A percentile compares a stretch with the other conserved stretches of the same genome.
phyloP scores from a whole-genome alignment of 2,888 invertebrate species.

The Alloscopus bannaensis region DNA sequence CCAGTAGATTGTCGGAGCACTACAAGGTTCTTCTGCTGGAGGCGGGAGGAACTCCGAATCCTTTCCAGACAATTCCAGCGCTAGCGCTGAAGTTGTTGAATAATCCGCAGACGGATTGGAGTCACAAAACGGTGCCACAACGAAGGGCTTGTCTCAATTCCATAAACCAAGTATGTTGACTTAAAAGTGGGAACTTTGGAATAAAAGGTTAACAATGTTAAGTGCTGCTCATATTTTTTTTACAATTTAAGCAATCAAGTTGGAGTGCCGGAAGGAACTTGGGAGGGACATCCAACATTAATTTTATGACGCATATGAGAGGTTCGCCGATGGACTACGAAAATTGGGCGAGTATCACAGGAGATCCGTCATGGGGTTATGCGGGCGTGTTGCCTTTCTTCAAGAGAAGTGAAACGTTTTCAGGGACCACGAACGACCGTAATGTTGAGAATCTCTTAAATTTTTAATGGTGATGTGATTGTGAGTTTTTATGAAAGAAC shows the following conservation, averaged over 20 bases:
- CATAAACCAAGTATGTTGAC: constrained; percentile 42
- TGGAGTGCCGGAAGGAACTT: constrained; percentile 49
- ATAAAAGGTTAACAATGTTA: background rate
- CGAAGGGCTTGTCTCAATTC: constrained; percentile 54
- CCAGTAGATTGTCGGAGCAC: constrained; percentile 23
- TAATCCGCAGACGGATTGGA: constrained; percentile 62
- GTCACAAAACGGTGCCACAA: constrained; percentile 55
- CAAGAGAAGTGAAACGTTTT: constrained; percentile 53
- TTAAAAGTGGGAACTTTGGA: background rate
- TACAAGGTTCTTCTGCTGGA: constrained; percentile 43
- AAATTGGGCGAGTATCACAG: constrained; percentile 48
- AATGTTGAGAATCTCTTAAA: background rate
- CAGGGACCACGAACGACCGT: constrained; percentile 44
- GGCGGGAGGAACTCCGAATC: constrained; percentile 48
- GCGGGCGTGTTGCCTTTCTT: constrained; percentile 49
- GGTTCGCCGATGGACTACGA: constrained; percentile 54
- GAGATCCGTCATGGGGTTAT: constrained; percentile 52
- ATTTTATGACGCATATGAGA: constrained; percentile 53
- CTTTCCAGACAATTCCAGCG: constrained; percentile 57
- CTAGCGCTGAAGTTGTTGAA: constrained; percentile 53
- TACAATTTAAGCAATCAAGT: constrained; percentile 50
- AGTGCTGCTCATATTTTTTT: no score
- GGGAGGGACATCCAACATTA: constrained; percentile 50
- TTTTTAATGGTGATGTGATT: background rate
- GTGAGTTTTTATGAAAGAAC: background rate